These are phyloP conservation scores for Polyploca ridens DNA, from an alignment of 2,888 invertebrate genomes.

Conservation along the genomic window DNA sequence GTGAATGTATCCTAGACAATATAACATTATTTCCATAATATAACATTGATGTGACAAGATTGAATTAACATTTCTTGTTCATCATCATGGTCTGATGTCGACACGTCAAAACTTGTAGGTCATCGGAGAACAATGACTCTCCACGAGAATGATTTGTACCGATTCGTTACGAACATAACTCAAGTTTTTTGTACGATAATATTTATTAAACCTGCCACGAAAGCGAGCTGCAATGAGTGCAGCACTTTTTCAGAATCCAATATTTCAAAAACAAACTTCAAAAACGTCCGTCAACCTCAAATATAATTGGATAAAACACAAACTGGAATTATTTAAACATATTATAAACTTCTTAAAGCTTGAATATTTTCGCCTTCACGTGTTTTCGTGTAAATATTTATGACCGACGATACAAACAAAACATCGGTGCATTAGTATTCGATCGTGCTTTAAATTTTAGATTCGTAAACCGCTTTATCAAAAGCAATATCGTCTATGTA, in stretches of 20 bases:
- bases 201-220: constrained; percentile 14
- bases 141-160: constrained; percentile 56
- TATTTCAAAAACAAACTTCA: constrained; percentile 8
- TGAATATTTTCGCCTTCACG: constrained; percentile 61
- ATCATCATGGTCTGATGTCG: constrained; percentile 61
- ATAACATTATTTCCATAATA: constrained; percentile 54
- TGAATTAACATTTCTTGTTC: constrained; percentile 72
- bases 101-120: constrained; percentile 65
- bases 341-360: constrained; percentile 30
- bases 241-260: constrained; percentile 3
- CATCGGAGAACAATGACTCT: constrained; percentile 70
- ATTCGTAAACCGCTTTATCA: constrained; percentile 83
- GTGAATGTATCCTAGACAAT: constrained; percentile 38
- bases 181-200: constrained; percentile 15
- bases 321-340: constrained; percentile 21
- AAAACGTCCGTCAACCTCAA: constrained; percentile 9
- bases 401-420: constrained; percentile 72
- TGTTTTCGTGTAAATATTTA: constrained; percentile 74
- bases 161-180: constrained; percentile 44
- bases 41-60: constrained; percentile 65
- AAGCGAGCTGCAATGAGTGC: constrained; percentile 8
- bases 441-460: constrained; percentile 81
- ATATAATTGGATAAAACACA: constrained; percentile 12
- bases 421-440: constrained; percentile 76
- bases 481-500: constrained; percentile 81